Percentiles rank a stretch among this genome's conserved stretches.
Conservation (phyloP, 2,797 vertebrate species). For the Parauchenoglanis ngamensis region DNA sequence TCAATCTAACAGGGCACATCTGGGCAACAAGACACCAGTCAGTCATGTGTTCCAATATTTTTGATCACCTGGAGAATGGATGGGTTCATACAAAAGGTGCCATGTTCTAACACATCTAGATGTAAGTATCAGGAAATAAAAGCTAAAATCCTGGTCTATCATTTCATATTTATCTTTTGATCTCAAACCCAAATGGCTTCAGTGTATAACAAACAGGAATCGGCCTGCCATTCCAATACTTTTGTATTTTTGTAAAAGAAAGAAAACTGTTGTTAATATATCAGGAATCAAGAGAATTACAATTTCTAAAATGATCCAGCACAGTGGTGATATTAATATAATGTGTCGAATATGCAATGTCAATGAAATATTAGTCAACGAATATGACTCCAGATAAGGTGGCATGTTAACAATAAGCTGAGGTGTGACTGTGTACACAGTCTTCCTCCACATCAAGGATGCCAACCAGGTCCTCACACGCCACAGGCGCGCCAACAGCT, state of each 20-base stretch:
- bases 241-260: not conserved
- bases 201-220: not conserved
- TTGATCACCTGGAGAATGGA: too few relatives aligned
- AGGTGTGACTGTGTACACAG: slow-evolving; percentile 63
- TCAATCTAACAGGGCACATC: not conserved
- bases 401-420: not conserved
- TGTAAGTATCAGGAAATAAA: too few relatives aligned
- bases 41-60: not conserved
- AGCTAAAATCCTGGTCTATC: not conserved
- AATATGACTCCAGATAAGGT: not conserved
- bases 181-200: not conserved
- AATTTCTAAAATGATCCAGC: not conserved
- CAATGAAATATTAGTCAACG: not conserved
- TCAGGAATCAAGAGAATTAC: not conserved
- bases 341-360: not conserved
- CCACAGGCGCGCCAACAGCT: slow-evolving; percentile 80
- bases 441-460: slow-evolving; percentile 77
- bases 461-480: slow-evolving; percentile 79
- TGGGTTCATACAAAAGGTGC: not conserved
- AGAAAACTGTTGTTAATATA: not conserved
- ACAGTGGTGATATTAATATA: slow-evolving; percentile 3
- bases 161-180: not conserved
- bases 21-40: not conserved
- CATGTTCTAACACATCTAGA: not conserved
- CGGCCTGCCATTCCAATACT: not conserved